phyloP scores from a whole-genome alignment of 1,140 invertebrate species.

The Aphidius gifuensis region DNA sequence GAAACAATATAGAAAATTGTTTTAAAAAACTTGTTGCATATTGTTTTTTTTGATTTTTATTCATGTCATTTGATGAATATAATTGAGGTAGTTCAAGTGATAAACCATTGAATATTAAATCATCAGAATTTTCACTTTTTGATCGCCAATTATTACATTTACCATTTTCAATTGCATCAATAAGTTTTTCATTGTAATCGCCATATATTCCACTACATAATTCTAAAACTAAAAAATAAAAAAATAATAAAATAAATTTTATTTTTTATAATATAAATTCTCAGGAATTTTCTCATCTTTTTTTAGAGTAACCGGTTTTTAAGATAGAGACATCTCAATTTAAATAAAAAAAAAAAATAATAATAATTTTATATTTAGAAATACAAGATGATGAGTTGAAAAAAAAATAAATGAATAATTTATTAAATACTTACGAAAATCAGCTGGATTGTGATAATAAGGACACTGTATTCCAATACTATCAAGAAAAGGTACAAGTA shows the following conservation, averaged over 20 bases:
- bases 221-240: conserved; percentile 70
- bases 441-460: conserved; percentile 77
- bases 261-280: conserved; percentile 12
- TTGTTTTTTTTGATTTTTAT: conserved; percentile 29
- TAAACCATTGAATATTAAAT: not conserved
- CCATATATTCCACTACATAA: conserved; percentile 79
- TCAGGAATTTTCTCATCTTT: not conserved
- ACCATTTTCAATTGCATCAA: conserved; percentile 68
- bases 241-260: conserved; percentile 27
- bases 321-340: too few relatives aligned
- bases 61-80: conserved; percentile 13
- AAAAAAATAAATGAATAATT: not conserved
- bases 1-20: conserved; percentile 60
- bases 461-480: conserved; percentile 74
- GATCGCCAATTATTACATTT: conserved; percentile 60
- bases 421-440: conserved; percentile 70
- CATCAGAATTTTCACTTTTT: conserved; percentile 2
- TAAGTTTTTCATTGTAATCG: conserved; percentile 58
- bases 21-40: conserved; percentile 58
- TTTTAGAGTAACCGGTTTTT: too few relatives aligned
- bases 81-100: conserved; percentile 3
- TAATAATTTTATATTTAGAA: not conserved
- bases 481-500: conserved; percentile 74
- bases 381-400: not conserved
- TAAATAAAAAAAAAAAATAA: not conserved